These are phyloP conservation scores for Scleropages formosus DNA, from an alignment of 2,797 vertebrate species.

Conservation along the genomic window DNA sequence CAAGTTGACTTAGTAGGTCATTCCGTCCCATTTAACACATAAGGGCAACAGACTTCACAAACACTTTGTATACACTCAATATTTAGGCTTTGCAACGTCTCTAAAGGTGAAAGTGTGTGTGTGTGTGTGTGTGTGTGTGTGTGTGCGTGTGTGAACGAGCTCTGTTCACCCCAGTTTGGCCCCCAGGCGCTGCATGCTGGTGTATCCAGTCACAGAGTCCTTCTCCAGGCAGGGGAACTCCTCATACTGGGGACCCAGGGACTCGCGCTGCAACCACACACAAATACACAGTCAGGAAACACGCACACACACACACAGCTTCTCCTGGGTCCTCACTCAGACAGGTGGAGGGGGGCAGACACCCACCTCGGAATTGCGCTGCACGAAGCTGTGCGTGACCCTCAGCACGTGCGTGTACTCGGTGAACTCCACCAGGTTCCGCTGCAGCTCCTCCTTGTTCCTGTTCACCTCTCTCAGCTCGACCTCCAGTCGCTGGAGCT, in stretches of 20 bases:
- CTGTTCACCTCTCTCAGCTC: conserved; percentile 89
- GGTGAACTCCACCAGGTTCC: conserved; percentile 87
- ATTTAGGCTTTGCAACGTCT: too few species aligned
- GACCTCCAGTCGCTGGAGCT: conserved; percentile 90
- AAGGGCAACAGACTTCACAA: too few species aligned
- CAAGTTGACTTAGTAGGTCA: too few species aligned
- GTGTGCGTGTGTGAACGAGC: neutral
- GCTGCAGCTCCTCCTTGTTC: conserved; percentile 91
- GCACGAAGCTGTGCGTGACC: conserved; percentile 81
- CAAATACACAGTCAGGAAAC: too few species aligned
- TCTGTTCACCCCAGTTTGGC: conserved; percentile 88
- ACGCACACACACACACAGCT: conserved; percentile 42
- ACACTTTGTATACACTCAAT: too few species aligned
- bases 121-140: neutral
- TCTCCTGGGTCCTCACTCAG: neutral
- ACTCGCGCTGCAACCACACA: conserved; percentile 69
- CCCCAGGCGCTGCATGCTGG: conserved; percentile 87
- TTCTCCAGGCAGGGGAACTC: conserved; percentile 87
- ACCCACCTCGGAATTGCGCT: conserved; percentile 80
- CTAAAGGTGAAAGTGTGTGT: too few species aligned
- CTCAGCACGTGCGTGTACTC: conserved; percentile 92
- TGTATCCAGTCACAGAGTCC: conserved; percentile 81
- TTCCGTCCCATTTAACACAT: too few species aligned
- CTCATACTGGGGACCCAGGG: conserved; percentile 81
- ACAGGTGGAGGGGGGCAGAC: too few species aligned